Evolutionary conservation across 2,888 invertebrate species (phyloP), one percentile per base, ranked within the genome.

Genomic region (Ornithoptera alexandrae): DNA sequence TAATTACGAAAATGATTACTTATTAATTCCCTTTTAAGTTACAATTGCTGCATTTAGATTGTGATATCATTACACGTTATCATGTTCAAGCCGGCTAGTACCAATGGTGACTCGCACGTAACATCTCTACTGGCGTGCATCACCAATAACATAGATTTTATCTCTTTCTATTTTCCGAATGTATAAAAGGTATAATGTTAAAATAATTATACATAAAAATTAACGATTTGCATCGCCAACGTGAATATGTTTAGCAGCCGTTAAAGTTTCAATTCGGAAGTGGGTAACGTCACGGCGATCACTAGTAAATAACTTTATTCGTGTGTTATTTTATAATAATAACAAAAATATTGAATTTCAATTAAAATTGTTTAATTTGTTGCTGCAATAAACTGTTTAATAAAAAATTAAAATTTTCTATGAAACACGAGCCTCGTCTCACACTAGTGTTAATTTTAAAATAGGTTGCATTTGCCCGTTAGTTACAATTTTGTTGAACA

Each of bases 291-390:
- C 82, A 82, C 83, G 78, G 81, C 80, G 84, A 89, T 91, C 91
- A 90, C 91, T 92, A 84, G 91, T 88, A 91, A 92, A 92, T 92
- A 92, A 89, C 90, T 88, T 74, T 74, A 81, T 82, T 81, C 78
- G 78, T 82, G 86, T 85, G 88, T 90, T 88, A 89, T 90, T 89
- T 90, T 91, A 90, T 88, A 17, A 84, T 86, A 88, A 88, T 87
- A 90, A 90, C 88, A 90, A 91, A 89, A 87, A 85, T 87, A 86
- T 90, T 89, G 89, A 87, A 90, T 90, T 90, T 88, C 82, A 87
- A 57, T 86, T 85, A 88, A 72, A 74, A 72, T 71, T 81, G 87
- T 92, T 92, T 91, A 84, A 89, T 91, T 92, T 80, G 65, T 69
- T n/a, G 42, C 53, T 18, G 30, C 12, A 61, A 20, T 42, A 39